Evolutionary conservation across 2,113 vertebrate species (phyloP).

Genomic region (Prunella fulvescens): DNA sequence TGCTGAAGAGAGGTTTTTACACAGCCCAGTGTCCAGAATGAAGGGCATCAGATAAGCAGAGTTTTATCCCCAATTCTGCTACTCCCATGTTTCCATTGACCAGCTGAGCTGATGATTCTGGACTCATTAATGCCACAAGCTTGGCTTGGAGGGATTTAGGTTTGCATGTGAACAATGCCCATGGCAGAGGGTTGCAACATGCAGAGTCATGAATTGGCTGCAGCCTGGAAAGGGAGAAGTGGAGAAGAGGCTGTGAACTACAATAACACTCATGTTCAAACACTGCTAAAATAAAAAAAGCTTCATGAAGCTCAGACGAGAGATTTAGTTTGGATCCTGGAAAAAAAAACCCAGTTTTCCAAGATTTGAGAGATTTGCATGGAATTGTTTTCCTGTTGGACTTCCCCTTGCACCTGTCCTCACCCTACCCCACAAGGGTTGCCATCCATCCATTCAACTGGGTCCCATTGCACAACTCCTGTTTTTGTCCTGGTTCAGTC

Average conservation of each 20-base stretch:
- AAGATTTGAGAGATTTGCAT: background rate
- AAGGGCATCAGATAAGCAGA: background rate
- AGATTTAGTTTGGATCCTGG: background rate
- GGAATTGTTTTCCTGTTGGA: background rate
- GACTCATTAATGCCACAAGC: background rate
- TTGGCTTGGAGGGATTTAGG: background rate
- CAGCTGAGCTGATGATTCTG: background rate
- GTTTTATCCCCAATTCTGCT: background rate
- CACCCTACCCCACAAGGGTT: accelerated
- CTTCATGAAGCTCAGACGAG: background rate
- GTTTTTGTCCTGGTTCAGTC: background rate
- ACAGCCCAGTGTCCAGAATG: background rate
- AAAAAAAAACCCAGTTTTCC: background rate
- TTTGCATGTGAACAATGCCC: accelerated
- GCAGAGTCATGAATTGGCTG: background rate
- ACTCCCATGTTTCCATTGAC: background rate
- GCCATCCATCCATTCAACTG: accelerated
- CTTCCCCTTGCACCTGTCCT: background rate
- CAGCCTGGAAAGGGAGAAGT: background rate
- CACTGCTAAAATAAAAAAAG: background rate
- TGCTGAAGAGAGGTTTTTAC: background rate
- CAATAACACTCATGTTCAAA: background rate
- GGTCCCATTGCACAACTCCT: background rate
- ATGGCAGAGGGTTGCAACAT: background rate
- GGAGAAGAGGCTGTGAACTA: background rate